These are phyloP conservation scores for Cyprinodon brontotheroides DNA, from an alignment of 2,113 vertebrate species.

Conservation along the genomic window DNA sequence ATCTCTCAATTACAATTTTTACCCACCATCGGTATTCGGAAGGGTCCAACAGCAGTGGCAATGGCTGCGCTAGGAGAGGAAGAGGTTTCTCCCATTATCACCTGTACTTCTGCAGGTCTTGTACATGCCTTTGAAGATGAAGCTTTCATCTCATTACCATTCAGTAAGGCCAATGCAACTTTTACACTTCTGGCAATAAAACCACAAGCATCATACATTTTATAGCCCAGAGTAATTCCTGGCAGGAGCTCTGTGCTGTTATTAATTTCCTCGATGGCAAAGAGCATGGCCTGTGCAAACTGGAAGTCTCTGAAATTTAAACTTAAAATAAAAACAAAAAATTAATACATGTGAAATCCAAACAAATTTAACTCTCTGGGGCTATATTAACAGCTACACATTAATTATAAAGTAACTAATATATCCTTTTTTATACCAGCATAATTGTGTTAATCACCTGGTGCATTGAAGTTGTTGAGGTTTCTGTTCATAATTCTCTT, in stretches of 20 bases:
- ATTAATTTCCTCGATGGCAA: constrained; percentile 80
- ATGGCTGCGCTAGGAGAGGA: constrained; percentile 75
- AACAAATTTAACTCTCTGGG: background rate
- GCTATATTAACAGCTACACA: background rate
- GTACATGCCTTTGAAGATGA: constrained; percentile 41
- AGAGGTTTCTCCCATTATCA: constrained; percentile 69
- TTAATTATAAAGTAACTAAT: background rate
- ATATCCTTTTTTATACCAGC: background rate
- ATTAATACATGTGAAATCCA: background rate
- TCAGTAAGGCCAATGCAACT: constrained; percentile 62
- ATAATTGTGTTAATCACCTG: constrained; percentile 46
- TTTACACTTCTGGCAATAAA: constrained; percentile 63
- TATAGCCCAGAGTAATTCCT: constrained; percentile 74
- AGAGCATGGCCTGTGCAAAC: constrained; percentile 75
- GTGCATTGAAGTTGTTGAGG: constrained; percentile 64
- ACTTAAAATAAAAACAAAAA: constrained; percentile 40
- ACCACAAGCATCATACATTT: constrained; percentile 75
- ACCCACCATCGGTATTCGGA: constrained; percentile 74
- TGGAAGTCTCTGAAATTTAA: constrained; percentile 77
- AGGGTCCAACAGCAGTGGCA: constrained; percentile 71
- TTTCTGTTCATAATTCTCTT: constrained; percentile 36
- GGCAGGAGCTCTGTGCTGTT: constrained; percentile 75
- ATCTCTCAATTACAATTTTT: background rate
- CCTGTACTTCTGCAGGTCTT: constrained; percentile 64
- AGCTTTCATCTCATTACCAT: constrained; percentile 48